phyloP scores from a whole-genome alignment of 1,140 invertebrate species.

The Penaeus indicus region DNA sequence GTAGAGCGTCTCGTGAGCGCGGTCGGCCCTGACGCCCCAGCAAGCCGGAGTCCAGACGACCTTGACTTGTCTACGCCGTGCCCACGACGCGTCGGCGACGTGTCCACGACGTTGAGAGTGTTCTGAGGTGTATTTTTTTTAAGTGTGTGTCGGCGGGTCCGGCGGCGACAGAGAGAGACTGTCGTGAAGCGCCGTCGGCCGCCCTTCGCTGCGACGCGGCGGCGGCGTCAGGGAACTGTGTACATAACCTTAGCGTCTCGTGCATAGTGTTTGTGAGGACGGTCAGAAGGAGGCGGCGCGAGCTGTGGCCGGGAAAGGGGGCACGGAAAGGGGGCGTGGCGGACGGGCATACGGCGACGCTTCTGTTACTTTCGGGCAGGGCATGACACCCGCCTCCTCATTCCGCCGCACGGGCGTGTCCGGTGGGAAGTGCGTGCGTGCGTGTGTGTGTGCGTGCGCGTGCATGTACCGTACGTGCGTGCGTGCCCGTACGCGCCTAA shows the following conservation, averaged over 20 bases:
- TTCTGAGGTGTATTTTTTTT: conserved; percentile 10
- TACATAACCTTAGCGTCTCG: conserved; percentile 54
- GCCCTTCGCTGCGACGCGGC: not conserved
- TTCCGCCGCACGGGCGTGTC: not conserved
- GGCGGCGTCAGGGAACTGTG: conserved; percentile 38
- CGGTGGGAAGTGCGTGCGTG: not conserved
- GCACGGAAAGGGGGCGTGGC: not conserved
- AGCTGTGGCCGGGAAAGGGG: not conserved
- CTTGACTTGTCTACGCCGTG: no score
- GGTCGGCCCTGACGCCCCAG: not conserved
- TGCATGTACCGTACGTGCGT: not conserved
- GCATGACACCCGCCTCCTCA: conserved; percentile 38
- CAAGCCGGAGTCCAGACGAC: no score
- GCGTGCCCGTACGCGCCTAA: no score
- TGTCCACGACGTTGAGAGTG: not conserved
- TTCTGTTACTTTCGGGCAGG: not conserved
- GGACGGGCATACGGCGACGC: not conserved
- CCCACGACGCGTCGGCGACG: no score
- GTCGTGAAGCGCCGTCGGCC: conserved; percentile 17
- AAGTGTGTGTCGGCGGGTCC: conserved; percentile 5
- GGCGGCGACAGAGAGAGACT: conserved; percentile 37
- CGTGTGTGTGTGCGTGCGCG: not conserved
- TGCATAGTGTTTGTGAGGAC: conserved; percentile 50
- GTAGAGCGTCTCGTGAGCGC: conserved; percentile 33
- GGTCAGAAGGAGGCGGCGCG: no score